Conservation (phyloP, 92 coral and sea anemone species). For the Zoanthus gigantus region DNA sequence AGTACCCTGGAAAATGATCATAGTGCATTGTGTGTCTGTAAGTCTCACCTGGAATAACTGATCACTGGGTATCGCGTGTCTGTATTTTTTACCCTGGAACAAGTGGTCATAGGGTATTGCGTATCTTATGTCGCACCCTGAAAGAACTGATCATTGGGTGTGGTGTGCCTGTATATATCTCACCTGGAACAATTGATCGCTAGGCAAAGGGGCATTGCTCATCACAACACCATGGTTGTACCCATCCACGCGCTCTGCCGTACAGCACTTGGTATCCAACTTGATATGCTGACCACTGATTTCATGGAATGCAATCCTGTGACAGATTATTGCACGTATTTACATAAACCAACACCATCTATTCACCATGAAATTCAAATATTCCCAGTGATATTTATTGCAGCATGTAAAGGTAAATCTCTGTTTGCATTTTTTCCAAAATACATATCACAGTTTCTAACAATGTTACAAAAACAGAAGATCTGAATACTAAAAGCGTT, state of each 20-base stretch:
- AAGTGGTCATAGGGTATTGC: not conserved
- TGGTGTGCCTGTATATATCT: not conserved
- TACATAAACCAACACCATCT: not conserved
- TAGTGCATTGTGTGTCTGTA: not conserved
- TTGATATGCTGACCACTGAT: conserved; percentile 91
- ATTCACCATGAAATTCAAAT: not conserved
- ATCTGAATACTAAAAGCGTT: too few species aligned
- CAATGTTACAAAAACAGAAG: too few species aligned
- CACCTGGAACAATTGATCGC: conserved; percentile 93
- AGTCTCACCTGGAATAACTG: conserved; percentile 39
- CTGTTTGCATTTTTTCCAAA: too few species aligned
- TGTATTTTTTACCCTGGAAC: conserved; percentile 9
- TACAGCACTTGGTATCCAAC: conserved; percentile 82
- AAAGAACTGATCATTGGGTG: not conserved
- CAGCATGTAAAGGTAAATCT: too few species aligned
- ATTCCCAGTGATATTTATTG: too few species aligned
- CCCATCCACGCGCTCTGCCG: conserved; percentile 90
- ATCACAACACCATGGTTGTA: conserved; percentile 94
- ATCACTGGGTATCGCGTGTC: not conserved
- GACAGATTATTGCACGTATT: not conserved
- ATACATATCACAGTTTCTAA: too few species aligned
- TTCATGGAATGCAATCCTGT: conserved; percentile 78
- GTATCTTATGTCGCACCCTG: not conserved
- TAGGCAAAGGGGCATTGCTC: conserved; percentile 80
- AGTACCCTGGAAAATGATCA: too few species aligned